These are phyloP conservation scores for Aelia acuminata DNA, from an alignment of 2,888 invertebrate species.

Conservation along the genomic window DNA sequence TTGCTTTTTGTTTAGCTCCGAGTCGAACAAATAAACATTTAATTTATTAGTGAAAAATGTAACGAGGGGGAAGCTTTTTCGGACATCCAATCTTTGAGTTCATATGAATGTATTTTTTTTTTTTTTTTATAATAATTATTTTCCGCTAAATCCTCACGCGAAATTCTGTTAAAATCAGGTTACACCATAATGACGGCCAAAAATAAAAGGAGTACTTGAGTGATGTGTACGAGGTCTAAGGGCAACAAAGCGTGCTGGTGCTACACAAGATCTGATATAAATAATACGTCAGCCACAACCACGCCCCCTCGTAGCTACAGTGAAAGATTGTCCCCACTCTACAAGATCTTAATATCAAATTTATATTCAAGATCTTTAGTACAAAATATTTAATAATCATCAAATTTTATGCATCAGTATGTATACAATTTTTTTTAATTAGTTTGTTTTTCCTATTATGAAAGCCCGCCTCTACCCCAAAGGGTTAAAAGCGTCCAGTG, in stretches of 20 bases:
- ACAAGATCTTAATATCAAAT: not conserved
- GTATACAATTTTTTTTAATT: too few species aligned
- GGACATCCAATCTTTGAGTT: not conserved
- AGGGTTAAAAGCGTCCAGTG: too few species aligned
- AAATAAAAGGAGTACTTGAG: slow-evolving; percentile 19
- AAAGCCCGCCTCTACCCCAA: too few species aligned
- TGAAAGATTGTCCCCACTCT: not conserved
- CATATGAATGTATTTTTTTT: not conserved
- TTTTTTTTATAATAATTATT: not conserved
- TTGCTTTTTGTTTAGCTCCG: not conserved
- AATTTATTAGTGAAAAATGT: not conserved
- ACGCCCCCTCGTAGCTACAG: not conserved
- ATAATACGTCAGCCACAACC: not conserved
- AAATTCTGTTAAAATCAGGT: not conserved
- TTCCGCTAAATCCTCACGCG: not conserved
- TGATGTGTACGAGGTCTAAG: not conserved
- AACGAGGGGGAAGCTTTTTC: not conserved
- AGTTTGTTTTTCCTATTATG: too few species aligned
- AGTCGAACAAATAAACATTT: not conserved
- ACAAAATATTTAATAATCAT: not conserved
- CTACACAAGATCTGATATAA: not conserved
- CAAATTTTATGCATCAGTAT: too few species aligned
- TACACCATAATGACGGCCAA: not conserved
- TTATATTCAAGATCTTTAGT: not conserved
- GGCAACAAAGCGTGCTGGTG: not conserved